Evolutionary conservation across 92 coral and sea anemone species (phyloP).

Genomic region (Siderastrea radians): DNA sequence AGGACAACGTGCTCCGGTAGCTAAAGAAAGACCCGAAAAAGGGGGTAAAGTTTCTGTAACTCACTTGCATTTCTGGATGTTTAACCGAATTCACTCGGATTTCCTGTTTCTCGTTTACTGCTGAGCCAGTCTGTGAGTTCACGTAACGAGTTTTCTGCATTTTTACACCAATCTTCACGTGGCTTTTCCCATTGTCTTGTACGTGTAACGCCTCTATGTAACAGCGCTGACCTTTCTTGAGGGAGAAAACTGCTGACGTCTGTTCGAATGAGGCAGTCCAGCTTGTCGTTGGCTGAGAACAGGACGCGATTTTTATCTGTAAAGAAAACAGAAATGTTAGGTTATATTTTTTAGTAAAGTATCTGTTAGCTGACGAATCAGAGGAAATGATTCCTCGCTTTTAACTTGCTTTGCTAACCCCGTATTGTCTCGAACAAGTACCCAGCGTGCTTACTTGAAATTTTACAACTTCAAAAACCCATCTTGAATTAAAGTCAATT

Average conservation of each 20-base stretch:
- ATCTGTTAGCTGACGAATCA: too few relatives aligned
- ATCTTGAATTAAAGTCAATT: too few relatives aligned
- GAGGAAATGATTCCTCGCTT: too few relatives aligned
- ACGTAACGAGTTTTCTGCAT: conserved; percentile 79
- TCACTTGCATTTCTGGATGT: conserved; percentile 83
- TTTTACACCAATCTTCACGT: conserved; percentile 79
- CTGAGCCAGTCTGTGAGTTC: conserved; percentile 78
- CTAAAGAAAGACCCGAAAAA: background rate
- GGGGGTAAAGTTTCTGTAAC: background rate
- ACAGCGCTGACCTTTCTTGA: conserved; percentile 73
- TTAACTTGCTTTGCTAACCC: too few relatives aligned
- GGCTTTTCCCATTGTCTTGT: conserved; percentile 71
- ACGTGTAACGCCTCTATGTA: conserved; percentile 81
- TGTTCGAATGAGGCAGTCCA: conserved; percentile 80
- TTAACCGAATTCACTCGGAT: conserved; percentile 53
- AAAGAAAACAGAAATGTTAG: background rate
- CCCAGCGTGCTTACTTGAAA: too few relatives aligned
- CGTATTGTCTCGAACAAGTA: too few relatives aligned
- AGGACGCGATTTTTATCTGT: conserved; percentile 86
- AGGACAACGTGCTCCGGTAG: background rate
- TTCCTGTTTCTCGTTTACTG: conserved; percentile 85
- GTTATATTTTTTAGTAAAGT: background rate
- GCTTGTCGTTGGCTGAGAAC: conserved; percentile 65
- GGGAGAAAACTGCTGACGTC: conserved; percentile 77
- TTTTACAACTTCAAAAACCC: too few relatives aligned